These are phyloP conservation scores for Pampusana beccarii DNA, from an alignment of 2,113 vertebrate species.

Conservation along the genomic window DNA sequence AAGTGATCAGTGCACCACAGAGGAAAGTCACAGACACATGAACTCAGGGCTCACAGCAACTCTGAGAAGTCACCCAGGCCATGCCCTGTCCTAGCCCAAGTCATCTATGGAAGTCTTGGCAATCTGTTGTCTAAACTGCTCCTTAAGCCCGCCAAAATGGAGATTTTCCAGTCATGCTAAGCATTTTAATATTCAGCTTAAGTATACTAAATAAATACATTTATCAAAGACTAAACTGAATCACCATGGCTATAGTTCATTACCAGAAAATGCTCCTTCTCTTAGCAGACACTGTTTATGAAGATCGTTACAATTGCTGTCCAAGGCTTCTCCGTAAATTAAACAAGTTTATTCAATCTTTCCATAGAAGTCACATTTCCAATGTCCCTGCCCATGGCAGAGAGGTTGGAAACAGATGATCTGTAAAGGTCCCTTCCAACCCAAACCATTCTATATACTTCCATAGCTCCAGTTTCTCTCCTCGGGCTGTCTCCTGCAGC, in stretches of 20 bases:
- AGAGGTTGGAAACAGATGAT: background rate
- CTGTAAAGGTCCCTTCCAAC: background rate
- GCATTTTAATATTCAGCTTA: background rate
- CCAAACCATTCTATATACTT: background rate
- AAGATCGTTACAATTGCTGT: background rate
- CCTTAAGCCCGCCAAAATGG: background rate
- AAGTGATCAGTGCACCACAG: background rate
- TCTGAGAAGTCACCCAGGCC: background rate
- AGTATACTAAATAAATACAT: background rate
- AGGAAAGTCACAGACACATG: background rate
- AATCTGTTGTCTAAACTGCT: background rate
- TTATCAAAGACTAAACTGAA: background rate
- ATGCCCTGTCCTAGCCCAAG: background rate
- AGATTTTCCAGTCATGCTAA: background rate
- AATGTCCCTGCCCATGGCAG: background rate
- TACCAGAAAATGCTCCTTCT: background rate
- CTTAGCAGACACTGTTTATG: background rate
- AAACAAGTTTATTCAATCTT: background rate
- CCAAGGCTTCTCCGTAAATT: background rate
- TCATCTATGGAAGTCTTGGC: background rate
- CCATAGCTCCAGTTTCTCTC: background rate
- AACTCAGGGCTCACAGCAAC: background rate
- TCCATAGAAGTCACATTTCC: background rate
- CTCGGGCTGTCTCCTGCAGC: background rate
- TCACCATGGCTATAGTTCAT: background rate